A percentile compares a stretch with the other conserved stretches of the same genome.
These are phyloP conservation scores for Oscheius sp. DNA, from an alignment of 2,888 invertebrate genomes.

Conservation along the genomic window DNA sequence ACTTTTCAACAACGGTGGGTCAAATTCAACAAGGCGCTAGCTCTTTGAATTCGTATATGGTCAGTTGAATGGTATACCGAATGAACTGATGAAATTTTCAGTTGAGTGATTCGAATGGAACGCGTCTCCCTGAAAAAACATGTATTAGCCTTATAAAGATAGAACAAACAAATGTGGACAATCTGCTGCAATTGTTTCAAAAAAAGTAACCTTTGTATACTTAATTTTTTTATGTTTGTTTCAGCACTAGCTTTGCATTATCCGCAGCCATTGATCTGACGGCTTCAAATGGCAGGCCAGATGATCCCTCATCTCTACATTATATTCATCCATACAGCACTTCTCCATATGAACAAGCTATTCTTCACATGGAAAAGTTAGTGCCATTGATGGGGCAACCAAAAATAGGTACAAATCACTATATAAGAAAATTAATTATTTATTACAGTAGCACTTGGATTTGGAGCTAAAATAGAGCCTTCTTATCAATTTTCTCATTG, in stretches of 20 bases:
- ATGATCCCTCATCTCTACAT: conserved; percentile 73
- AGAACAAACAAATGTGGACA: not conserved
- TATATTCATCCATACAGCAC: conserved; percentile 75
- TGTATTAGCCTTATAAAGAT: not conserved
- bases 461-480: conserved; percentile 76
- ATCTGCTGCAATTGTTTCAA: conserved; percentile 15
- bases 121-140: conserved; percentile 14
- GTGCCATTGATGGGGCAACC: conserved; percentile 44
- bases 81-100: conserved; percentile 2
- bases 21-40: conserved; percentile 61
- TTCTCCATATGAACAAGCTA: conserved; percentile 76
- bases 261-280: conserved; percentile 77
- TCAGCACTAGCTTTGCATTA: conserved; percentile 75
- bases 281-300: conserved; percentile 76
- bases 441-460: conserved; percentile 75
- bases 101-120: conserved; percentile 9
- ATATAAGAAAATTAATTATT: too few species aligned
- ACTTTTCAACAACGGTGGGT: conserved; percentile 57
- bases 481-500: conserved; percentile 45
- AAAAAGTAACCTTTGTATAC: not conserved
- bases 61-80: conserved; percentile 10
- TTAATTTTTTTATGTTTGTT: conserved; percentile 8
- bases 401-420: conserved; percentile 33
- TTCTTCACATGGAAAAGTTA: conserved; percentile 74
- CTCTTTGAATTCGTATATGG: conserved; percentile 62